These are phyloP conservation scores for Exocentrus adspersus DNA, from an alignment of 2,888 invertebrate species.

Conservation along the genomic window DNA sequence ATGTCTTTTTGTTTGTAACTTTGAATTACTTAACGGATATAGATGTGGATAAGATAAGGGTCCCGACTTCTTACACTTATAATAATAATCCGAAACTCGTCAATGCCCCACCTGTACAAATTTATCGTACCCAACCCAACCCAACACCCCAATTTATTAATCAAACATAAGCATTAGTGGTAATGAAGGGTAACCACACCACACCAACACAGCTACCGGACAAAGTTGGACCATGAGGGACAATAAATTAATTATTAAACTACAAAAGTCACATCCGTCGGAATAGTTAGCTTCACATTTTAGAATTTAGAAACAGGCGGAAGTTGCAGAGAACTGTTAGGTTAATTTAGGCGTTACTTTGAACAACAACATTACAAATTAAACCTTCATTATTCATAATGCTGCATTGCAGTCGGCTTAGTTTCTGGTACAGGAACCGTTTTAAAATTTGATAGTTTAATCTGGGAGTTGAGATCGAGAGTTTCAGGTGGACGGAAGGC, in stretches of 20 bases:
- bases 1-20: no score
- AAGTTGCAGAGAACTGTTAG: slow-evolving; percentile 8
- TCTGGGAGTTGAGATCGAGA: no score
- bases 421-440: no score
- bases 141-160: not conserved
- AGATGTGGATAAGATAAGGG: no score
- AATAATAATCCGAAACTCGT: no score
- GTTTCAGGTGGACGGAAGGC: no score
- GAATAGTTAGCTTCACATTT: not conserved
- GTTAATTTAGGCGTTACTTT: slow-evolving; percentile 8
- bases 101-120: no score
- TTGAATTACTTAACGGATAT: no score
- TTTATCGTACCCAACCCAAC: no score
- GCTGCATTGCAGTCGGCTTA: no score
- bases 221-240: not conserved
- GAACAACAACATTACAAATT: slow-evolving; percentile 8
- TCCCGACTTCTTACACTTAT: no score
- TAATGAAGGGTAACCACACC: not conserved
- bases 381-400: not conserved
- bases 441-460: no score
- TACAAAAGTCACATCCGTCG: slow-evolving; percentile 9
- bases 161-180: not conserved
- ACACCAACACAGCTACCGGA: not conserved
- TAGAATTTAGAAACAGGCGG: not conserved
- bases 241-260: slow-evolving; percentile 2